Evolutionary conservation across 1,140 invertebrate genomes (phyloP).

Genomic region (Ooceraea biroi): DNA sequence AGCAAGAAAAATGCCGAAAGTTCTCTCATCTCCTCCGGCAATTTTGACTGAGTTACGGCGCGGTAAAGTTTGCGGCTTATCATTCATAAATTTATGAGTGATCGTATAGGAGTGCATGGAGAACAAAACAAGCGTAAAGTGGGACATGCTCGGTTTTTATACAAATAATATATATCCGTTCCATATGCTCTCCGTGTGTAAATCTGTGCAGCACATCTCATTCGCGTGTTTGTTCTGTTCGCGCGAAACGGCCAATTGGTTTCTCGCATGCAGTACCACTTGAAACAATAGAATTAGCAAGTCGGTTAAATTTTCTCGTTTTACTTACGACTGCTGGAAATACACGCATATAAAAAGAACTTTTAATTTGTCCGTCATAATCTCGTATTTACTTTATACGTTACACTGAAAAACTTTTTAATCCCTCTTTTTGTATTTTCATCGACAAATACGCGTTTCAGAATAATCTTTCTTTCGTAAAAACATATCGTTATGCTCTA

Average conservation of each 20-base stretch:
- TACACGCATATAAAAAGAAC: background rate
- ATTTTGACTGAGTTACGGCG: conserved; percentile 58
- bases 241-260: conserved; percentile 7
- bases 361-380: background rate
- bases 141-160: conserved; percentile 36
- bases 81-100: conserved; percentile 60
- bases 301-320: conserved; percentile 44
- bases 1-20: conserved; percentile 53
- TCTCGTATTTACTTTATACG: background rate
- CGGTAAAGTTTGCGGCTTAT: conserved; percentile 60
- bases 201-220: conserved; percentile 10
- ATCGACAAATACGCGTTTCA: background rate
- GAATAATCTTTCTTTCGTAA: too few species aligned
- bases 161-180: conserved; percentile 37
- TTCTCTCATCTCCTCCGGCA: conserved; percentile 47
- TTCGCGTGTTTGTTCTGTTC: conserved; percentile 27
- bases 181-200: conserved; percentile 39
- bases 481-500: too few species aligned
- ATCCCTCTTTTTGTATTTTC: background rate
- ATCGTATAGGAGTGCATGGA: conserved; percentile 17
- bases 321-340: conserved; percentile 24
- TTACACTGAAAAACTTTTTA: background rate
- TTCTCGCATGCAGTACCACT: conserved; percentile 26
- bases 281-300: conserved; percentile 17
- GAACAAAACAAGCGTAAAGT: conserved; percentile 48